Percentiles rank a stretch among this genome's conserved stretches.
Evolutionary conservation across 1,140 invertebrate genomes (phyloP).

Genomic region (Polyergus mexicanus): DNA sequence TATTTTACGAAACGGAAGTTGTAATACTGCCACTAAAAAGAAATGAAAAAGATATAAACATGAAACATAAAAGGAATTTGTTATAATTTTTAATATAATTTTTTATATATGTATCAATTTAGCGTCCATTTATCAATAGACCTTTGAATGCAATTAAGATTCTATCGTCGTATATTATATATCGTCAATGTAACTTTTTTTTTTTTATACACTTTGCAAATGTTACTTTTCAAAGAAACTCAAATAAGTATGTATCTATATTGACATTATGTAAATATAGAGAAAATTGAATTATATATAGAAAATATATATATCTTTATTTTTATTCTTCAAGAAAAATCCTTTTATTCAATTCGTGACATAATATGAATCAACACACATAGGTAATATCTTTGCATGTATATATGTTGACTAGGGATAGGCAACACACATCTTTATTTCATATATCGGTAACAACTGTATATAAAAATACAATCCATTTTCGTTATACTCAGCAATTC

Average conservation of each 20-base stretch:
- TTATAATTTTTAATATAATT: neutral
- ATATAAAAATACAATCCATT: slow-evolving; percentile 84
- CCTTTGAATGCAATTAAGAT: neutral
- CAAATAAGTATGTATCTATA: neutral
- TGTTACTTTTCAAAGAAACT: neutral
- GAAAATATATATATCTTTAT: slow-evolving; percentile 81
- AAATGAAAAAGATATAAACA: neutral
- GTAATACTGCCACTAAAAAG: slow-evolving; percentile 50
- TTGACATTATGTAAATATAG: slow-evolving; percentile 39
- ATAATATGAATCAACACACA: slow-evolving; percentile 80
- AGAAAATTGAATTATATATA: slow-evolving; percentile 68
- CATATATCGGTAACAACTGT: slow-evolving; percentile 80
- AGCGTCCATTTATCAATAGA: neutral
- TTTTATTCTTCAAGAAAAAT: slow-evolving; percentile 63
- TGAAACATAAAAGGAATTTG: neutral
- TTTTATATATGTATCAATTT: neutral
- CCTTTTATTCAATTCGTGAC: slow-evolving; percentile 65
- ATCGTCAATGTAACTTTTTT: neutral
- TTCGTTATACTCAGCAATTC: slow-evolving; percentile 56
- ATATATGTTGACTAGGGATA: slow-evolving; percentile 83
- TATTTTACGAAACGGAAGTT: slow-evolving; percentile 31
- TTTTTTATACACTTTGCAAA: slow-evolving; percentile 17
- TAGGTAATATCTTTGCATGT: slow-evolving; percentile 80
- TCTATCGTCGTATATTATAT: neutral
- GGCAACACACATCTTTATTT: slow-evolving; percentile 80